Conservation (phyloP, 2,113 vertebrate genomes). For the Oryzias celebensis region DNA sequence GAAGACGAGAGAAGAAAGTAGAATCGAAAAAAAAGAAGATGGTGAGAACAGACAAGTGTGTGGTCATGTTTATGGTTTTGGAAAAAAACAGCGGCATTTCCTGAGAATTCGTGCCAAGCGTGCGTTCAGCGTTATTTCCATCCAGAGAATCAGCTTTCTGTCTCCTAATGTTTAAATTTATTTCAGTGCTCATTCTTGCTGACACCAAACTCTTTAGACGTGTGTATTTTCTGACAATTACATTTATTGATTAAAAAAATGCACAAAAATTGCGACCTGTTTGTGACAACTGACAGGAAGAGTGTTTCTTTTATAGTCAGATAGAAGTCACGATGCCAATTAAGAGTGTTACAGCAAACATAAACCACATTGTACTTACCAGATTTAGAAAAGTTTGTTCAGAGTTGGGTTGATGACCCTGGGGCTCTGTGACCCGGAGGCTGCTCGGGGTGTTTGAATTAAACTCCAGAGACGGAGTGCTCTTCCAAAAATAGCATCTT, state of each 20-base stretch:
- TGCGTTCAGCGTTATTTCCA: constrained; percentile 34
- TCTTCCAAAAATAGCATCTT: constrained; percentile 38
- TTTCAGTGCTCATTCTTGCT: constrained; percentile 16
- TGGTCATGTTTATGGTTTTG: constrained; percentile 58
- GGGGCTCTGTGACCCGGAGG: constrained; percentile 37
- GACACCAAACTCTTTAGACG: neutral
- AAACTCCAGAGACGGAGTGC: constrained; percentile 26
- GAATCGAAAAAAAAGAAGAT: neutral
- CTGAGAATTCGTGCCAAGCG: constrained; percentile 41
- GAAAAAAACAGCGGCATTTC: constrained; percentile 56
- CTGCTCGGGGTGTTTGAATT: constrained; percentile 18
- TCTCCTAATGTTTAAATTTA: constrained; percentile 9
- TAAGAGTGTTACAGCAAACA: constrained; percentile 42
- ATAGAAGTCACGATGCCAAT: constrained; percentile 44
- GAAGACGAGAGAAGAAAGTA: neutral
- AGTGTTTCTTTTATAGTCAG: constrained; percentile 4
- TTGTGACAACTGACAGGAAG: constrained; percentile 40
- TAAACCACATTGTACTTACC: constrained; percentile 47
- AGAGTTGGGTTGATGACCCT: constrained; percentile 57
- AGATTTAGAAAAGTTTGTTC: constrained; percentile 61
- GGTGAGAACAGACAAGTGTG: constrained; percentile 41
- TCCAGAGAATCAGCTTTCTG: constrained; percentile 3
- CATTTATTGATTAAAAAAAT: neutral
- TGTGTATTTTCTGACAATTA: too few relatives aligned
- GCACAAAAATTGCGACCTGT: constrained; percentile 48